Base-by-base conservation (phyloP, 2,888 invertebrate species). In the Tetanocera ferruginea region DNA sequence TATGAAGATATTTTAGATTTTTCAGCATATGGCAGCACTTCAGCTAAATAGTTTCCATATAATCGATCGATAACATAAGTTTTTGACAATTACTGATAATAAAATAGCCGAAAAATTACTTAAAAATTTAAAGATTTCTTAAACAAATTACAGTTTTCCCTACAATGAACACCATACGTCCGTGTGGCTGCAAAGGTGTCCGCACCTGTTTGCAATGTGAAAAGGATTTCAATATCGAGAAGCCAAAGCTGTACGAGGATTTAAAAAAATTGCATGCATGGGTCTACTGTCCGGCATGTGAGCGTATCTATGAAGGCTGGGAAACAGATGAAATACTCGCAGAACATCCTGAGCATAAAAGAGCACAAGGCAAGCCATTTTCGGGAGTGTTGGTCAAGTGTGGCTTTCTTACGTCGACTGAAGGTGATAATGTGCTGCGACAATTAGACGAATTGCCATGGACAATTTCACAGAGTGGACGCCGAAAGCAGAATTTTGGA, bases 401-500 rank as follows among this genome's bases (percentile, higher is more conserved):
- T 67, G 91, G 97, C 85, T 98, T 98, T 88, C 90, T 99, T 66
- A 92, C 91, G 2, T 88, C 90, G 76, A 87, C 91, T 0, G 98
- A 98, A 89, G 96, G 95, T 85, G 83, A 88, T 0, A 81, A 87
- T 4, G 89, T 98, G 14, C 91, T 95, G 79, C 88, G 91, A 72
- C 91, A 92, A 76, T 93, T 98, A 14, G 97, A 98, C 87, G 90
- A 91, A 79, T 91, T 95, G 81, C 93, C 95, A 0, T 99, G 99
- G 98, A 94, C 95, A 82, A 91, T 92, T 52, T 99, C 99, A 0
- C 99, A 99, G 89, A 98, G 98, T 88, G 99, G 99, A 0, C 92
- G 99, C 74, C 92, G 97, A 78, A 99, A 99, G 89, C 98, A 98
- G 89, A 99, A 99, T 89, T 99, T 94, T 90, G 99, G 99, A 0